A percentile compares a stretch with the other conserved stretches of the same genome.
These are phyloP conservation scores for Drosophila asahinai DNA, from an alignment of 1,140 invertebrate species.

Conservation along the genomic window DNA sequence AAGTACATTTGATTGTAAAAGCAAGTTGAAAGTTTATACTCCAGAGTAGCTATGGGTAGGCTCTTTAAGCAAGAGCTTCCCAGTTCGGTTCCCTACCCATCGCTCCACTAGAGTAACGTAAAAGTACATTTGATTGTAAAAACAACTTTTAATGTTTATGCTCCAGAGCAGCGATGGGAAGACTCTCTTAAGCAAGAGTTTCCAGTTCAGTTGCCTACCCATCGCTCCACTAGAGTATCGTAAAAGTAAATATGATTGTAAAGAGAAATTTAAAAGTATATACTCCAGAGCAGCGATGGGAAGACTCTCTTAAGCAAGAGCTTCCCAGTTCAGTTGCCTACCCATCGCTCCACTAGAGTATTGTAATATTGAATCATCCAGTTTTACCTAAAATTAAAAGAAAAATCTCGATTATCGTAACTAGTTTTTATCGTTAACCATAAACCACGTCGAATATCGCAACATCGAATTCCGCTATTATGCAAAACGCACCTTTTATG, in stretches of 20 bases:
- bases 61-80: too few relatives aligned
- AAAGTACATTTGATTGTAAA: not conserved
- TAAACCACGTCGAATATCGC: not conserved
- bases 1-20: not conserved
- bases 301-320: too few relatives aligned
- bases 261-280: not conserved
- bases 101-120: not conserved
- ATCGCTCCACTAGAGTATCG: not conserved
- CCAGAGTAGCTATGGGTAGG: too few relatives aligned
- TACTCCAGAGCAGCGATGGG: too few relatives aligned
- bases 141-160: not conserved
- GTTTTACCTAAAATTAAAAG: not conserved
- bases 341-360: not conserved
- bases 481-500: slow-evolving; percentile 34
- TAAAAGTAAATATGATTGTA: not conserved
- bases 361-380: not conserved
- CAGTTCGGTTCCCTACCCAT: not conserved
- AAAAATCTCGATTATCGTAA: not conserved
- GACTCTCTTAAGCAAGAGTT: not conserved
- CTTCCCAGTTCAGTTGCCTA: too few relatives aligned
- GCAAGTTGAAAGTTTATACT: too few relatives aligned
- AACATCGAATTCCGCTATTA: slow-evolving; percentile 34
- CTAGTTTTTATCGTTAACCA: not conserved
- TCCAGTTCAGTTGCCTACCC: not conserved
- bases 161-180: not conserved